Evolutionary conservation across 2,113 vertebrate species (phyloP), one percentile per base, ranked within the genome.

Genomic region (Pseudorhombus dupliciocellatus): DNA sequence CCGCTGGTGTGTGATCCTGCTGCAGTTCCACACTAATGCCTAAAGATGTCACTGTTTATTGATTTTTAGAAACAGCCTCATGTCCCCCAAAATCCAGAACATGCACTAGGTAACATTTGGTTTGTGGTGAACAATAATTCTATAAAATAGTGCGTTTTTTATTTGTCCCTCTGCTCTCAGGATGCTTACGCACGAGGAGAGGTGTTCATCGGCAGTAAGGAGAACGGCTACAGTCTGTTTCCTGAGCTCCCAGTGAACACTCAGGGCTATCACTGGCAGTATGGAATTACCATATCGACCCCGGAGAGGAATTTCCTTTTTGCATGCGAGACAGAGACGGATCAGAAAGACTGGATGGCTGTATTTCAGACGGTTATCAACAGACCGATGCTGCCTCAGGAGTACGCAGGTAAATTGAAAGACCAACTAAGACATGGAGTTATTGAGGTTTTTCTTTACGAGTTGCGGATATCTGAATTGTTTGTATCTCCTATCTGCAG

Each of bases 101-200:
- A 25, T 2, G 15, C 21, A 53, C 2, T 34, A 48, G 7, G 22
- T 6, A 8, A 28, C 22, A 16, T 46, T 28, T 48, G 20, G 40
- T 44, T 8, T 48, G 20, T 20, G 8, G 46, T 48, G 46, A 6
- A 18, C 44, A 48, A 18, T 14, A 42, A 7, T 8, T 5, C 40
- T 7, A 42, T 3, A 42, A 5, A 42, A n/a, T n/a, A n/a, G n/a
- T 50, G 7, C 22, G 11, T 25, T 60, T 34, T 5, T 57, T 37
- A 22, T 55, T 20, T 87, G 8, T 48, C 5, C 21, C 18, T 67
- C 22, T 63, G 7, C 14, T 30, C 57, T 4, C 72, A 99, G 97
- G 97, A 99, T 4, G 97, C 97, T 52, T 98, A 96, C 20, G 96
- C 97, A 25, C 90, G 96, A 9, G 98, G 98, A 4, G 96, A 99